Conservation (phyloP, 2,797 vertebrate genomes). For the Botia almorhae region DNA sequence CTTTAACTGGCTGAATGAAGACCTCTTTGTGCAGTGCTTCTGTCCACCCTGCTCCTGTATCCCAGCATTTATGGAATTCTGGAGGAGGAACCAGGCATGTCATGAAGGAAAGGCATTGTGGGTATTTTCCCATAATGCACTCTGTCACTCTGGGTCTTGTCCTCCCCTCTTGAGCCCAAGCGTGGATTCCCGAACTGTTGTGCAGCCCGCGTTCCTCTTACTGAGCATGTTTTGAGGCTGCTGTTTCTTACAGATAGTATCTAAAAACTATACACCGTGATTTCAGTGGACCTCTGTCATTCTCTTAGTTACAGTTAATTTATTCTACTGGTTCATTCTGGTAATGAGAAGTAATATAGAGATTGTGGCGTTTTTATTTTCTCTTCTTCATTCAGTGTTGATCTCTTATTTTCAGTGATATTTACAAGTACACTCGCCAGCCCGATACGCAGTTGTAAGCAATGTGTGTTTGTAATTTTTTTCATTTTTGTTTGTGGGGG, state of each 20-base stretch:
- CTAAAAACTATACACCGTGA: slow-evolving; percentile 86
- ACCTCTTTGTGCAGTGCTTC: slow-evolving; percentile 57
- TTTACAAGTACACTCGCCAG: slow-evolving; percentile 83
- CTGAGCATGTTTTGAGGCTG: slow-evolving; percentile 82
- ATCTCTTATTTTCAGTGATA: slow-evolving; percentile 88
- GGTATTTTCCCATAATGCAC: slow-evolving; percentile 67
- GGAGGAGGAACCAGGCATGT: slow-evolving; percentile 58
- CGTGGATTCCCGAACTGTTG: slow-evolving; percentile 51
- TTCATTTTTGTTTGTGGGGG: slow-evolving; percentile 60
- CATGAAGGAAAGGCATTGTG: slow-evolving; percentile 60
- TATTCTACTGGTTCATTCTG: slow-evolving; percentile 98
- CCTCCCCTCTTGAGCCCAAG: slow-evolving; percentile 46
- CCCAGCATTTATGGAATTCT: slow-evolving; percentile 55
- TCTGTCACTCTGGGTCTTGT: slow-evolving; percentile 65
- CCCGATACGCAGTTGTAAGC: slow-evolving; percentile 78
- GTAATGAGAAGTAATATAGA: slow-evolving; percentile 94
- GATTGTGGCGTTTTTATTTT: slow-evolving; percentile 78
- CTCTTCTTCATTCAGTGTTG: slow-evolving; percentile 67
- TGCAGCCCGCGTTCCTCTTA: slow-evolving; percentile 64
- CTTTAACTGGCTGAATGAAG: slow-evolving; percentile 57
- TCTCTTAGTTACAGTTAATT: slow-evolving; percentile 90
- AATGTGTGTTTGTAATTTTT: slow-evolving; percentile 76
- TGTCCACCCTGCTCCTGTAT: slow-evolving; percentile 53
- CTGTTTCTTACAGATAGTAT: slow-evolving; percentile 75
- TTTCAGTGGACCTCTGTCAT: slow-evolving; percentile 83